phyloP scores from a whole-genome alignment of 2,888 invertebrate genomes.

The Chesias legatella region DNA sequence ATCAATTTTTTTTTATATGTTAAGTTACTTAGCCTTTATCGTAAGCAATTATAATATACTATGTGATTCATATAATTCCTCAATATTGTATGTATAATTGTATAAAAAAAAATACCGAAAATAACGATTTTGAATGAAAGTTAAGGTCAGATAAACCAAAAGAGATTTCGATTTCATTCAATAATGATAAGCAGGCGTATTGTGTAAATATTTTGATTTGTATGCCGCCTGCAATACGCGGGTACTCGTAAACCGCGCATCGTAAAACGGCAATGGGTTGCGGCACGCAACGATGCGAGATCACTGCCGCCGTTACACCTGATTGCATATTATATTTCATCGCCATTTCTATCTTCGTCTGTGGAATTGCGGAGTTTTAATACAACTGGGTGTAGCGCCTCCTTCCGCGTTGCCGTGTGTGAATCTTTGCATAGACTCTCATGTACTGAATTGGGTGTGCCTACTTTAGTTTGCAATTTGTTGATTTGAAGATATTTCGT shows the following conservation, averaged over 20 bases:
- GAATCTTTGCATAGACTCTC: too few relatives aligned
- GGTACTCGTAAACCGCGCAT: constrained; percentile 56
- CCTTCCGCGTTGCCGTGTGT: too few relatives aligned
- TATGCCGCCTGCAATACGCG: constrained; percentile 42
- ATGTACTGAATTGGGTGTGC: too few relatives aligned
- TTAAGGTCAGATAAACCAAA: background rate
- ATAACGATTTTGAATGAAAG: too few relatives aligned
- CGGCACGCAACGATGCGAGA: constrained; percentile 60
- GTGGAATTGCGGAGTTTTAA: constrained; percentile 5
- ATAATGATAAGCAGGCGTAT: constrained; percentile 11
- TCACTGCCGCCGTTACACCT: constrained; percentile 54
- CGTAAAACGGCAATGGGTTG: constrained; percentile 49
- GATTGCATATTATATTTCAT: constrained; percentile 66
- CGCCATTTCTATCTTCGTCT: constrained; percentile 26
- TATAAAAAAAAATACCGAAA: too few relatives aligned
- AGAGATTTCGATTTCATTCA: constrained; percentile 12
- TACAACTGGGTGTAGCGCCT: background rate
- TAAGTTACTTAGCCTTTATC: too few relatives aligned
- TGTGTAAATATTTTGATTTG: constrained; percentile 15
- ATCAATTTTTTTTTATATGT: too few relatives aligned
- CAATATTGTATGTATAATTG: too few relatives aligned
- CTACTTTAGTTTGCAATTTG: too few relatives aligned
- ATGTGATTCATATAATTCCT: too few relatives aligned
- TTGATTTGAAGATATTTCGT: too few relatives aligned
- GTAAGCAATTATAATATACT: too few relatives aligned